Conservation (phyloP, 1,140 invertebrate genomes). For the Drosophila arizonae region DNA sequence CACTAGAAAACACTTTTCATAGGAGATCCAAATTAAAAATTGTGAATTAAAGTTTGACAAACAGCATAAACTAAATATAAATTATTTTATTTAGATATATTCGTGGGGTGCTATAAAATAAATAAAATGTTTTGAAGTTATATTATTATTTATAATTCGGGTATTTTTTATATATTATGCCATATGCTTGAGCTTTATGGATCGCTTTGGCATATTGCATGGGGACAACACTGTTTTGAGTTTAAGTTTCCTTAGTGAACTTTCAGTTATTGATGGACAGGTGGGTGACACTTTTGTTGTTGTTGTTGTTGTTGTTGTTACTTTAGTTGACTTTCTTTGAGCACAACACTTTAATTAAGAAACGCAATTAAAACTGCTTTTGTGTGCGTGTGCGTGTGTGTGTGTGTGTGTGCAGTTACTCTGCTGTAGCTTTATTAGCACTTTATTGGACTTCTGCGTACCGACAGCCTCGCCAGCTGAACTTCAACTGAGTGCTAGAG, state of each 20-base stretch:
- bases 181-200: slow-evolving; percentile 6
- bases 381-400: slow-evolving; percentile 24
- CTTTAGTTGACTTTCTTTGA: background rate
- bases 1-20: no score
- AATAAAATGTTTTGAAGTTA: no score
- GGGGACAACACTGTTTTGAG: background rate
- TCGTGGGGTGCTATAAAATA: no score
- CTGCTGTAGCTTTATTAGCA: background rate
- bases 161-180: no score
- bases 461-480: slow-evolving; percentile 69
- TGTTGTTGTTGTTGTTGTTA: no score
- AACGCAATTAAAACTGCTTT: slow-evolving; percentile 57
- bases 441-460: slow-evolving; percentile 30
- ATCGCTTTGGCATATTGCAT: no score
- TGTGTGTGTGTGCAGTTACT: slow-evolving; percentile 6
- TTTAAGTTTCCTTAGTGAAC: background rate
- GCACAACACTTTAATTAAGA: slow-evolving; percentile 58
- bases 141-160: no score
- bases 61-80: no score
- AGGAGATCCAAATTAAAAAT: no score
- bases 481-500: slow-evolving; percentile 60
- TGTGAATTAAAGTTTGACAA: no score
- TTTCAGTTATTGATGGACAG: slow-evolving; percentile 7
- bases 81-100: no score
- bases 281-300: background rate